Base-by-base conservation (phyloP, 2,888 invertebrate species). In the Sesia bembeciformis region DNA sequence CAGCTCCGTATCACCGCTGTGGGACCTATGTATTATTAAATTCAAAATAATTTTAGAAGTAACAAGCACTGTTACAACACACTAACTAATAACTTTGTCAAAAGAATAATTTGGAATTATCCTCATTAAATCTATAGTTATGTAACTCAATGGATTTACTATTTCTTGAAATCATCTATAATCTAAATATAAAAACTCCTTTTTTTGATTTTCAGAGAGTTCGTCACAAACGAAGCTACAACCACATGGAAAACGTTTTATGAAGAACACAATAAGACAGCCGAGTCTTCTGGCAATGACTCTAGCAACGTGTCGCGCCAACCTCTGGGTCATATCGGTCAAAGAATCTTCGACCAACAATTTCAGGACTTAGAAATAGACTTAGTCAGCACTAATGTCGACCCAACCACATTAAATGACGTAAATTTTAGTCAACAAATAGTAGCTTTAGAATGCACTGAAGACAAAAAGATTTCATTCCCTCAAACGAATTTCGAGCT, bases 171-270 rank as follows among this genome's bases (percentile, higher is more conserved):
- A 42, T 42, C 42, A 42, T 6, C 7, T 6, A 42, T 42, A 42
- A 42, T 42, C 23, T 23, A 23, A 23, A 23, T 23, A 23, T 23
- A 23, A 23, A 23, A 23, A 23, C 23, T 23, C 7, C 42, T 42
- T 42, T 5, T n/a, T 42, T 7, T 42, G 23, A 23, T 23, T 50
- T 62, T 5, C 76, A 89, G 89, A 2, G 89, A 89, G 57, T 89
- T 86, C 57, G 71, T 74, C 8, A 83, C 82, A 8, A 81, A 85
- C 58, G 89, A 87, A 72, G 87, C 78, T 0, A 87, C 88, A 3
- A 88, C 85, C 2, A 85, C 89, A 39, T 89, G 88, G 89, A 85
- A 83, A 61, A 86, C 81, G 56, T 78, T 87, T 53, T 89, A 89
- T 49, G 89, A 85, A 57, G 82, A 88, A 49, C 86, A 87, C 56